Base-by-base conservation (phyloP, 2,797 vertebrate species). In the Arrhamphus sclerolepis region DNA sequence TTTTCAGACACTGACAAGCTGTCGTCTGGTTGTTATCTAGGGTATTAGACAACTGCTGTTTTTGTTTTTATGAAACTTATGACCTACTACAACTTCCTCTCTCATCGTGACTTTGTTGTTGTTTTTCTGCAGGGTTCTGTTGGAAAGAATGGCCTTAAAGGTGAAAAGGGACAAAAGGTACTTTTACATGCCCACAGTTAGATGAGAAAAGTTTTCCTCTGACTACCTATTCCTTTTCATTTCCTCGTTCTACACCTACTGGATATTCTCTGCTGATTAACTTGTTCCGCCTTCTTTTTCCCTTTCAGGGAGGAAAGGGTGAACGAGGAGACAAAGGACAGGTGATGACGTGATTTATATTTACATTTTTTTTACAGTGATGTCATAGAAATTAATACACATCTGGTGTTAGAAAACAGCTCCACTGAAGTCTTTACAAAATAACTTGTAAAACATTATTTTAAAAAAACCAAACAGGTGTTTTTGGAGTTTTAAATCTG, bases 321-420 rank as follows among this genome's bases (percentile, higher is more conserved):
- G 72, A 70, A 17, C 62, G 24, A 6, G 94, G 94, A 54, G 91
- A 94, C 70, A 93, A 93, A 87, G 94, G 94, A 75, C 82, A 91
- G 90, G 94, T 94, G 28, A 5, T 50, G 11, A 11, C 1, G 3
- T 20, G 1, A n/a, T n/a, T n/a, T n/a, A n/a, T n/a, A 4, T 62
- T 67, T 70, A 0, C 1, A 19, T 46, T 21, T 6, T n/a, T 21
- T 31, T 42, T 26, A 17, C 1, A n/a, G 0, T 56, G 11, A 63
- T 2, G 11, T 55, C 51, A 78, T 5, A 65, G 21, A 79, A 66
- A 72, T 4, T 41, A n/a, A n/a, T n/a, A n/a, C n/a, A n/a, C n/a
- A n/a, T n/a, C n/a, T n/a, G n/a, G n/a, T n/a, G n/a, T n/a, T n/a
- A n/a, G n/a, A n/a, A n/a, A n/a, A n/a, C n/a, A n/a, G n/a, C n/a